Evolutionary conservation across 2,113 vertebrate genomes (phyloP).

Genomic region (Ptilorrhoa leucosticta): DNA sequence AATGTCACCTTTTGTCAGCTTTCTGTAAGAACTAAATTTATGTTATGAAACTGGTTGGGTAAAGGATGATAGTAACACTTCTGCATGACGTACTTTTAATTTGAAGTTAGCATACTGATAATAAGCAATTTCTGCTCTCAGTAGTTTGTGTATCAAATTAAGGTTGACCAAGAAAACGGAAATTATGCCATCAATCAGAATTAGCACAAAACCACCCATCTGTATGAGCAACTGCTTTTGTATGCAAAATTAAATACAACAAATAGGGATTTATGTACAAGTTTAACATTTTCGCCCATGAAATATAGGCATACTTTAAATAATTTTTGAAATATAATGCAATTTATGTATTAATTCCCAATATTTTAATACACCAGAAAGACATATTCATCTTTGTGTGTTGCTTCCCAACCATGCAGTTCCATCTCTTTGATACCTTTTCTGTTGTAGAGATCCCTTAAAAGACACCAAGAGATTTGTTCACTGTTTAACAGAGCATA

Average conservation of each 20-base stretch:
- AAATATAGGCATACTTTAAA: neutral
- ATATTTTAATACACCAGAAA: neutral
- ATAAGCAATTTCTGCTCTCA: neutral
- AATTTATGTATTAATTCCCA: neutral
- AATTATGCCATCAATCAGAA: neutral
- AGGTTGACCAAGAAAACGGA: neutral
- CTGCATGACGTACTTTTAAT: neutral
- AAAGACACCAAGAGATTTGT: neutral
- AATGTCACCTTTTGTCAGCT: neutral
- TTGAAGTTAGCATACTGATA: neutral
- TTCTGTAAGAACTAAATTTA: neutral
- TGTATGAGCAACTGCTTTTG: neutral
- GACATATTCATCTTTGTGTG: neutral
- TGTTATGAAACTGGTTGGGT: accelerated
- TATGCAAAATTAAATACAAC: neutral
- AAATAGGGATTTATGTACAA: neutral
- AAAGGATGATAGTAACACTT: neutral
- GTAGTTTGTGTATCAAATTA: neutral
- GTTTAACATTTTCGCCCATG: neutral
- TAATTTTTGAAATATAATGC: neutral
- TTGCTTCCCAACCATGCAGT: neutral
- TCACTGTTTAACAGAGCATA: neutral
- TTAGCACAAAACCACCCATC: neutral
- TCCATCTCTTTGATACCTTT: neutral
- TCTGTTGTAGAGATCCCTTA: neutral